Evolutionary conservation across 2,113 vertebrate genomes (phyloP).

Genomic region (Poeciliopsis turrubarensis): DNA sequence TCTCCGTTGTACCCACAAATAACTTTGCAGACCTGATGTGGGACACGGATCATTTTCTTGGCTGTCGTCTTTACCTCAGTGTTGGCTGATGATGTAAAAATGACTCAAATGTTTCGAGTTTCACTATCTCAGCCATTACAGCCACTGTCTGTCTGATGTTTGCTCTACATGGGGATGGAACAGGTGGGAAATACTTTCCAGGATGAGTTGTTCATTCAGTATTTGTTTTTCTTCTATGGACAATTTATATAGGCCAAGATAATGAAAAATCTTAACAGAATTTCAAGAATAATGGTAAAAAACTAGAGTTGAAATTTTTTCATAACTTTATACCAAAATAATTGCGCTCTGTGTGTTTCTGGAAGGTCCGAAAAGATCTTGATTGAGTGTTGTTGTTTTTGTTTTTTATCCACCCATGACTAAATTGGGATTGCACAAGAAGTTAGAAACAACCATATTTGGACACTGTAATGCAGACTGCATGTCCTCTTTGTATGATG

Average conservation of each 20-base stretch:
- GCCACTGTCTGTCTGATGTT: too few relatives aligned
- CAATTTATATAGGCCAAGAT: neutral
- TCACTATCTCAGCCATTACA: too few relatives aligned
- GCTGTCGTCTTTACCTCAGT: too few relatives aligned
- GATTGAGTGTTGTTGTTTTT: constrained; percentile 1
- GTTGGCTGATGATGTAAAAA: too few relatives aligned
- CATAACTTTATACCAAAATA: neutral
- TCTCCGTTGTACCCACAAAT: too few relatives aligned
- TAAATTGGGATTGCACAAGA: constrained; percentile 2
- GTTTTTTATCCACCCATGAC: constrained; percentile 11
- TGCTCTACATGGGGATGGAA: too few relatives aligned
- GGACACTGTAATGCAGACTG: constrained; percentile 18
- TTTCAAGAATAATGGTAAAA: neutral
- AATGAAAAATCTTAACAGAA: neutral
- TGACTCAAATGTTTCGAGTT: too few relatives aligned
- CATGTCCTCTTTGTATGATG: constrained; percentile 19
- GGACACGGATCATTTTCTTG: too few relatives aligned
- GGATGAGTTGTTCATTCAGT: constrained; percentile 16
- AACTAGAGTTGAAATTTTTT: neutral
- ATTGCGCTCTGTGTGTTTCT: neutral
- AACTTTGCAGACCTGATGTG: too few relatives aligned
- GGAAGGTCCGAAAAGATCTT: constrained; percentile 11
- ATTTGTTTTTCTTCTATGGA: neutral
- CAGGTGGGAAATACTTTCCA: constrained; percentile 10
- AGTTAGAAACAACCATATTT: constrained; percentile 49